Base-by-base conservation (phyloP, 35 echinoderm and acorn worm species). In the Strongylocentrotus purpuratus region DNA sequence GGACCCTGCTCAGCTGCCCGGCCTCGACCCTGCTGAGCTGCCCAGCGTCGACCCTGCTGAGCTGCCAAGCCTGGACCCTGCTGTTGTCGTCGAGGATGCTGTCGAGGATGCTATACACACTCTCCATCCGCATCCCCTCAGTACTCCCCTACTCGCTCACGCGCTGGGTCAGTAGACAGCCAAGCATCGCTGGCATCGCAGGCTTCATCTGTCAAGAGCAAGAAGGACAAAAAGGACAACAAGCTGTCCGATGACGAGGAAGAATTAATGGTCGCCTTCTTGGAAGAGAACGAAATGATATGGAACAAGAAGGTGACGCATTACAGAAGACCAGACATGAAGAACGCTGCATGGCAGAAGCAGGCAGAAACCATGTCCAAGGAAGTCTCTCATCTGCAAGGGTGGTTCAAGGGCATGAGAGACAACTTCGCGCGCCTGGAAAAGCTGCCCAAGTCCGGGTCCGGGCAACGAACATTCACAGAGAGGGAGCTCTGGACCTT, bases 141-240 rank as follows among this genome's bases (percentile, higher is more conserved):
- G 4, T 4, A 14, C 86, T 87, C 86, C 86, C 86, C 4, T 87
- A 87, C 86, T 87, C 86, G 4, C 86, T 87, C 86, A 87, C 86
- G 4, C 33, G 4, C 86, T 14, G 86, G 86, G 86, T 87, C 86
- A 33, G 4, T 87, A 33, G 86, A 87, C 86, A 87, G 86, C 14
- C 14, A 87, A 5, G 86, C 33, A 87, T 87, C 86, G 86, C 14
- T 31, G 28, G 14, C 86, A 87, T 87, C 86, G 86, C 28, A n/a
- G 28, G 28, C 33, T 5, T 31, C 33, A 7, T 6, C 28, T 33
- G 28, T 87, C 86, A 87, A 87, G 28, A 87, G 28, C 86, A n/a
- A 87, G 86, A 87, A 87, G 86, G 33, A 33, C 86, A 87, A 87
- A 14, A 87, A 87, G 86, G 86, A 87, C 86, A 87, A 87, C 86